Percentiles rank a stretch among this genome's conserved stretches.
These are phyloP conservation scores for Yasuhikotakia modesta DNA, from an alignment of 2,797 vertebrate genomes.

Conservation along the genomic window DNA sequence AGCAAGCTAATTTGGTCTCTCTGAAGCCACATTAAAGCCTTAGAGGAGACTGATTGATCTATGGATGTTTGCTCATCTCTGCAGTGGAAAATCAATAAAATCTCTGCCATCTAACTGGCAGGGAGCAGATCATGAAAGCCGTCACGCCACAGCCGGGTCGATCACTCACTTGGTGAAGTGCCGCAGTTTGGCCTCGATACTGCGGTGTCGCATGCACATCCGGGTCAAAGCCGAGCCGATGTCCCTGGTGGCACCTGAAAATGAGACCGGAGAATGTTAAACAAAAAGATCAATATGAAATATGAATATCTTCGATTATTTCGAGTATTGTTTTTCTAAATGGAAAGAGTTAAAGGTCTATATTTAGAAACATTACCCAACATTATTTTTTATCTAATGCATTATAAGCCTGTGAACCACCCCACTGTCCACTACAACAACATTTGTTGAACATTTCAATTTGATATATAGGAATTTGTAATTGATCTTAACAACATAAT, in stretches of 20 bases:
- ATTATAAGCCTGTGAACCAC: too few relatives aligned
- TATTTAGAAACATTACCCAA: background rate
- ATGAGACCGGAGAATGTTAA: conserved; percentile 24
- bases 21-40: conserved; percentile 54
- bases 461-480: too few relatives aligned
- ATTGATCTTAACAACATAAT: background rate
- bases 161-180: conserved; percentile 93
- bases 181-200: conserved; percentile 94
- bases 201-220: conserved; percentile 98
- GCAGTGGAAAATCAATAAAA: conserved; percentile 60
- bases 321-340: too few relatives aligned
- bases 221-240: conserved; percentile 94
- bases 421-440: too few relatives aligned
- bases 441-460: too few relatives aligned
- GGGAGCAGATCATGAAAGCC: conserved; percentile 40
- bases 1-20: conserved; percentile 49
- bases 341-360: too few relatives aligned
- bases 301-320: too few relatives aligned
- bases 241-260: conserved; percentile 90
- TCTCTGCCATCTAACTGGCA: conserved; percentile 47
- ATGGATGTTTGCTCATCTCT: conserved; percentile 54
- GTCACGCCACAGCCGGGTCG: conserved; percentile 30
- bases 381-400: background rate
- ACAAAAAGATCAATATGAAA: background rate
- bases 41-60: conserved; percentile 49